Conservation (phyloP, 1,140 invertebrate species). For the Zaprionus tsacasi region DNA sequence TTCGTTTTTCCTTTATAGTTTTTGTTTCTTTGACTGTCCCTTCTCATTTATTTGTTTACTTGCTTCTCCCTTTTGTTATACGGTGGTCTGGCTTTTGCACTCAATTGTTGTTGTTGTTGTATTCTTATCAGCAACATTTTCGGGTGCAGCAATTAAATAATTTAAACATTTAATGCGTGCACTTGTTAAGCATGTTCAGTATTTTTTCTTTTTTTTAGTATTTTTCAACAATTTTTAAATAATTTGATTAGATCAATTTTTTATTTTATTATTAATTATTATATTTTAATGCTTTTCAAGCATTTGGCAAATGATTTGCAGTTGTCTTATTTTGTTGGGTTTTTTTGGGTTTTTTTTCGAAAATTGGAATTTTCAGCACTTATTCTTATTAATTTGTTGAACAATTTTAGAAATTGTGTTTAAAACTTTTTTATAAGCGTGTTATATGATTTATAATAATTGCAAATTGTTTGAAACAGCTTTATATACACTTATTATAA, state of each 20-base stretch:
- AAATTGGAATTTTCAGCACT: slow-evolving; percentile 22
- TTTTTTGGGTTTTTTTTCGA: slow-evolving; percentile 19
- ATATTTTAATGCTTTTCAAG: slow-evolving; percentile 29
- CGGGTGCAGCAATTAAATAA: slow-evolving; percentile 36
- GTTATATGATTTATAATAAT: background rate
- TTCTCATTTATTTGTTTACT: slow-evolving; percentile 20
- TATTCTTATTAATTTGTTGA: background rate
- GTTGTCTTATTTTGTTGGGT: slow-evolving; percentile 21
- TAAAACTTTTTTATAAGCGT: background rate
- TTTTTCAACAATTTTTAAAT: background rate
- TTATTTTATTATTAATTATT: slow-evolving; percentile 10
- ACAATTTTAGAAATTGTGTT: slow-evolving; percentile 3
- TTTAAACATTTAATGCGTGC: slow-evolving; percentile 16
- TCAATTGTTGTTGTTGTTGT: slow-evolving; percentile 52
- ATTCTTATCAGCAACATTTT: slow-evolving; percentile 66
- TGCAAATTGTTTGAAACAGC: slow-evolving; percentile 29
- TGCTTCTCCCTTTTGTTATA: slow-evolving; percentile 41
- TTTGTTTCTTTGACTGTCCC: slow-evolving; percentile 12
- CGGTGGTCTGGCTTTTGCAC: slow-evolving; percentile 72
- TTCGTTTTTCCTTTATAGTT: background rate
- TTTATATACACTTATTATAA: background rate
- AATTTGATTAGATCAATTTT: background rate
- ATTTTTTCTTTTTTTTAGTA: background rate
- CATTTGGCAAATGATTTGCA: slow-evolving; percentile 22
- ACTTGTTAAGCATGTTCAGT: background rate